These are phyloP conservation scores for Oryzias dopingdopingensis DNA, from an alignment of 2,797 vertebrate genomes.

Conservation along the genomic window DNA sequence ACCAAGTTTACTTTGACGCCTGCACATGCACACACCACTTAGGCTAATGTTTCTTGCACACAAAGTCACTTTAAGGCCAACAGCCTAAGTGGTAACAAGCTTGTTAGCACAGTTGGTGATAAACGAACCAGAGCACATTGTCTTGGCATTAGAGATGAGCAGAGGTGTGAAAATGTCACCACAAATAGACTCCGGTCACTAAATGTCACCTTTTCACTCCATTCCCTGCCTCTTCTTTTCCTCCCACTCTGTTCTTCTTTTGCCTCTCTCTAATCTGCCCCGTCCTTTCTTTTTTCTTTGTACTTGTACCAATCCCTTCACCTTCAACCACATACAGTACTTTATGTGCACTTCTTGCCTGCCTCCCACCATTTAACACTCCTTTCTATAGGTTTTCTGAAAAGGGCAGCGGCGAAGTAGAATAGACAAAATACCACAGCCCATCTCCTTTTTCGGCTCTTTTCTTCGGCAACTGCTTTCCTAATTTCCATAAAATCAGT, in stretches of 20 bases:
- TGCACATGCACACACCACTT: no score
- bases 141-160: conserved; percentile 73
- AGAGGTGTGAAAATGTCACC: conserved; percentile 79
- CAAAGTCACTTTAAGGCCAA: conserved; percentile 31
- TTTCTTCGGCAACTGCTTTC: conserved; percentile 5
- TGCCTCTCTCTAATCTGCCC: conserved; percentile 28
- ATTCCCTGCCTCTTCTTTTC: conserved; percentile 21
- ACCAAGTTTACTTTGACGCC: no score
- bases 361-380: conserved; percentile 20
- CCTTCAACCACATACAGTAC: conserved; percentile 13
- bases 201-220: conserved; percentile 72
- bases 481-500: background rate
- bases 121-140: conserved; percentile 67
- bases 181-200: conserved; percentile 73
- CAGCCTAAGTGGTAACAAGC: conserved; percentile 63
- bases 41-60: background rate
- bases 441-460: conserved; percentile 5
- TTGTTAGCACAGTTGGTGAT: conserved; percentile 72
- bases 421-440: conserved; percentile 25
- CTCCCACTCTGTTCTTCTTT: conserved; percentile 28
- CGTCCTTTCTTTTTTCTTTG: conserved; percentile 2
- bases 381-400: conserved; percentile 34
- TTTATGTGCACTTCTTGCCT: conserved; percentile 24
- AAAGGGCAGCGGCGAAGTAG: conserved; percentile 27
- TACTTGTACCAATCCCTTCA: conserved; percentile 11